Conservation (phyloP, 1,140 invertebrate species). For the Chelonus insularis region DNA sequence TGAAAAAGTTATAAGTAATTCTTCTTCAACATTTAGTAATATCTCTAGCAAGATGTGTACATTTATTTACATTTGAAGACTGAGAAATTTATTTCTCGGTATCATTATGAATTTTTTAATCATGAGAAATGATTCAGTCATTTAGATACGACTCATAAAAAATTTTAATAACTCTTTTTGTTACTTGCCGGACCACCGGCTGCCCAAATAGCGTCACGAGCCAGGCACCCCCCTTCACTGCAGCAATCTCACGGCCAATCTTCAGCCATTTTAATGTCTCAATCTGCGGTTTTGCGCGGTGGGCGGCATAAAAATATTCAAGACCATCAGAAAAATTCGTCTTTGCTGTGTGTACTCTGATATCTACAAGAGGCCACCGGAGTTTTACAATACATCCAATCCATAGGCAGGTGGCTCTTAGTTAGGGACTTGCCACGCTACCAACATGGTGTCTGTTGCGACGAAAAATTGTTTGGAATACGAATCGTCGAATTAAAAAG, state of each 20-base stretch:
- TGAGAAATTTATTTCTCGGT: neutral
- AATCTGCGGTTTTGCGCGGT: slow-evolving; percentile 40
- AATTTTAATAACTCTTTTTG: slow-evolving; percentile 18
- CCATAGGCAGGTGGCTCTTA: slow-evolving; percentile 16
- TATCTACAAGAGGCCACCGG: no score
- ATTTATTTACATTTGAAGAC: no score
- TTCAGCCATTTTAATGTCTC: slow-evolving; percentile 52
- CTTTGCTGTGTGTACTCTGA: neutral
- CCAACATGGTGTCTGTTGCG: slow-evolving; percentile 24
- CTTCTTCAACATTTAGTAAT: no score
- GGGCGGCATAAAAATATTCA: slow-evolving; percentile 27
- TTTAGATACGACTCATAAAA: slow-evolving; percentile 14
- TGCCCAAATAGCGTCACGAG: slow-evolving; percentile 15
- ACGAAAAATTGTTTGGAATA: slow-evolving; percentile 31
- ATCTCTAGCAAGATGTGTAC: no score
- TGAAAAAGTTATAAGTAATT: no score
- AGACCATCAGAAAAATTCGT: slow-evolving; percentile 5
- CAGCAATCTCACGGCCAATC: slow-evolving; percentile 42
- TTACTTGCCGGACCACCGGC: slow-evolving; percentile 9
- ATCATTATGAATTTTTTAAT: slow-evolving; percentile 5
- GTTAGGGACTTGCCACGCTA: slow-evolving; percentile 14
- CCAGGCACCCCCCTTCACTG: neutral
- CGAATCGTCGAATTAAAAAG: slow-evolving; percentile 30
- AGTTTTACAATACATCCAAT: neutral
- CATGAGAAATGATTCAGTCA: slow-evolving; percentile 7